Evolutionary conservation across 2,888 invertebrate species (phyloP).

Genomic region (Callimorpha dominula): DNA sequence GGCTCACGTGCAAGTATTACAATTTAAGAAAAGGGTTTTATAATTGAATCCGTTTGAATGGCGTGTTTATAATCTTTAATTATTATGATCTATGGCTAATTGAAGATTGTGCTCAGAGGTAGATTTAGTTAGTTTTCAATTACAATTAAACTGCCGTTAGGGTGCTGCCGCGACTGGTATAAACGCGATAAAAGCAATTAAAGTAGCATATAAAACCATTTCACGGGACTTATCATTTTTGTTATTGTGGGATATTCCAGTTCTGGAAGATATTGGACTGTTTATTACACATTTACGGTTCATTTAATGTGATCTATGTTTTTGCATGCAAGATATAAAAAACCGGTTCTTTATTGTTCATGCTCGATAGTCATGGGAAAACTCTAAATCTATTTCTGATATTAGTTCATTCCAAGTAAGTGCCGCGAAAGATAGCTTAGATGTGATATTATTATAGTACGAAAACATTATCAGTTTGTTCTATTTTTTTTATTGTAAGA

Average conservation of each 20-base stretch:
- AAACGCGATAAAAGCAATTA: constrained; percentile 66
- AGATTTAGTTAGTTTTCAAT: constrained; percentile 71
- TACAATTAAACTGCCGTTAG: constrained; percentile 70
- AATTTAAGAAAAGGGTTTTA: constrained; percentile 49
- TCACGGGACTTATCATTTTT: constrained; percentile 56
- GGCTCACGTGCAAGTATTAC: constrained; percentile 59
- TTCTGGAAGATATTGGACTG: constrained; percentile 18
- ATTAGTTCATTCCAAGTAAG: background rate
- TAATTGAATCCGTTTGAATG: constrained; percentile 40
- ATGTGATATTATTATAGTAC: background rate
- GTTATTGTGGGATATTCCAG: constrained; percentile 45
- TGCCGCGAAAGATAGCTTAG: too few relatives aligned
- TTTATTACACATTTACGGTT: constrained; percentile 28
- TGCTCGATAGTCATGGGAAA: constrained; percentile 17
- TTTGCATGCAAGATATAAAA: constrained; percentile 22
- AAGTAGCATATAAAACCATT: constrained; percentile 56
- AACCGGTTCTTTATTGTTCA: constrained; percentile 18
- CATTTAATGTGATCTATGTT: constrained; percentile 22
- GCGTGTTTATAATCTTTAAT: constrained; percentile 53
- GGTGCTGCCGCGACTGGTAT: constrained; percentile 53
- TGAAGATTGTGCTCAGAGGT: constrained; percentile 60
- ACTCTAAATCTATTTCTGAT: background rate
- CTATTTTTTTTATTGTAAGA: background rate
- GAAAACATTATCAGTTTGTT: background rate
- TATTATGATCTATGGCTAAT: constrained; percentile 68